phyloP scores from a whole-genome alignment of 1,140 invertebrate genomes.

The Cotesia glomerata region DNA sequence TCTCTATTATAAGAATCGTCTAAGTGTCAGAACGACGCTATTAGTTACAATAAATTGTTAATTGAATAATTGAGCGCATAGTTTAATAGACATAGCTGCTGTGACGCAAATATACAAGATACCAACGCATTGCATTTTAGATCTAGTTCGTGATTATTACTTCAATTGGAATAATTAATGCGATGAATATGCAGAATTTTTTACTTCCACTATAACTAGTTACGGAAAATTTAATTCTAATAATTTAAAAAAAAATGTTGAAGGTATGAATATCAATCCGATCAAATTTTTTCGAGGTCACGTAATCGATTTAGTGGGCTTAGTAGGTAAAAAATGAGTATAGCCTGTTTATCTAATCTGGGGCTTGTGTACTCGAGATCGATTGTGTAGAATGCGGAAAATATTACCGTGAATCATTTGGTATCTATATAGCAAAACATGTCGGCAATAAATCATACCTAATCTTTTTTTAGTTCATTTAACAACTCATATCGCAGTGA shows the following conservation, averaged over 20 bases:
- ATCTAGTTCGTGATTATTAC: conserved; percentile 10
- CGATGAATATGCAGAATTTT: conserved; percentile 1
- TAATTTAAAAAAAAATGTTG: too few relatives aligned
- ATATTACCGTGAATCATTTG: background rate
- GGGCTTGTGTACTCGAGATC: background rate
- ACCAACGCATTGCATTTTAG: background rate
- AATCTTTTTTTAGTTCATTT: background rate
- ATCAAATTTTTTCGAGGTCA: background rate
- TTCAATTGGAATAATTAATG: background rate
- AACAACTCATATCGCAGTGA: too few relatives aligned
- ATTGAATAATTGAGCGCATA: background rate
- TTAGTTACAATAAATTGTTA: conserved; percentile 25
- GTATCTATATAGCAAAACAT: background rate
- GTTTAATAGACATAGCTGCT: background rate
- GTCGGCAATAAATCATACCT: background rate
- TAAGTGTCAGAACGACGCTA: conserved; percentile 16
- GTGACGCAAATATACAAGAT: conserved; percentile 1
- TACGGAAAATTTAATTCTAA: too few relatives aligned
- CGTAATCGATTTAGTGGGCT: background rate
- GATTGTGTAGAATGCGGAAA: background rate
- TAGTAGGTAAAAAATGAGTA: background rate
- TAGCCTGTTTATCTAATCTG: background rate
- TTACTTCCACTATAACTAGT: too few relatives aligned
- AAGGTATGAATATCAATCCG: too few relatives aligned
- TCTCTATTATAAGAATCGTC: background rate